Base-by-base conservation (phyloP, 2,113 vertebrate species). In the Pogona vitticeps region DNA sequence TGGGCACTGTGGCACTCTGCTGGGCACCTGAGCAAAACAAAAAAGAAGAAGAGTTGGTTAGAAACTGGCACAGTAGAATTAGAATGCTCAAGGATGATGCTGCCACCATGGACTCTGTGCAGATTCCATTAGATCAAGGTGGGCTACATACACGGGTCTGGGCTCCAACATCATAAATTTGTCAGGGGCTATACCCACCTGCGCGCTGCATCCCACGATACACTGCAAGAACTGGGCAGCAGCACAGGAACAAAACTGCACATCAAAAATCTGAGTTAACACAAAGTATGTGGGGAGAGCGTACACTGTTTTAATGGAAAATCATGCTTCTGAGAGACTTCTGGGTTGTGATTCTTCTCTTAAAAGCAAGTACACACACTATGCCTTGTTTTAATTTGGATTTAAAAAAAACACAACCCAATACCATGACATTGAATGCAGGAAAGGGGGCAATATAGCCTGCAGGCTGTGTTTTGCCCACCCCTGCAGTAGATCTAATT, bases 1-100 rank as follows among this genome's bases (percentile, higher is more conserved):
- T 97, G 80, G 98, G 97, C 86, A 97, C 97, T 0, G 98, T 98
- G 21, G 97, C 97, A 0, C 96, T 96, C 85, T 98, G 98, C 92
- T 99, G 98, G 80, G 97, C 97, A 92, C 97, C 99, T 99, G 95
- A 0, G 40, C n/a, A 31, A n/a, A 58, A 1, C 86, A 52, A 71
- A 89, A 26, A 91, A n/a, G n/a, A 1, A 71, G 42, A 31, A 1
- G 68, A 82, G 31, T 36, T 80, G 0, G 3, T 87, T 85, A 91
- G 92, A 82, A 87, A 58, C 40, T 31, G 31, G 59, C 42, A 31
- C 12, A 2, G 12, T 20, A 23, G 78, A 75, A 36, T 33, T 28
- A 33, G 7, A 73, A 46, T 6, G 7, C 61, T 72, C 56, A 58
- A 10, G 33, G 23, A 61, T 52, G 31, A 33, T 36, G 6, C 10